A percentile compares a stretch with the other conserved stretches of the same genome.
Evolutionary conservation across 1,140 invertebrate genomes (phyloP).

Genomic region (Pogonomyrmex californicus): DNA sequence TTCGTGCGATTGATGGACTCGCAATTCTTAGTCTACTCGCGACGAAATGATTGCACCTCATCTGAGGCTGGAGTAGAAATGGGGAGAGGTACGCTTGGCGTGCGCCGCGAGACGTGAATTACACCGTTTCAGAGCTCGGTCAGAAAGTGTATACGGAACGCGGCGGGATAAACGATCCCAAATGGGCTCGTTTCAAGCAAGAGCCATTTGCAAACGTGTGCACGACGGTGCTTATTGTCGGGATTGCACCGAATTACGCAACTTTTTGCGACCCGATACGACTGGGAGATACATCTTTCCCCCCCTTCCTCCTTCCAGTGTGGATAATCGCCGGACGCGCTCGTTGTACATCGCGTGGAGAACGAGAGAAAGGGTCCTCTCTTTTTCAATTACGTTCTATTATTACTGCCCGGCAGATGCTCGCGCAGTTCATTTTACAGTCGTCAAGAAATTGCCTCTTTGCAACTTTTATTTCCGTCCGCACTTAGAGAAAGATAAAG

Average conservation of each 20-base stretch:
- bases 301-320: too few species aligned
- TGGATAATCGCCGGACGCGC: constrained; percentile 12
- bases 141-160: constrained; percentile 1
- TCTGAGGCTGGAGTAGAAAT: constrained; percentile 4
- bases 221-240: constrained; percentile 52
- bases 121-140: background rate
- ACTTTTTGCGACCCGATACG: constrained; percentile 40
- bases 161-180: constrained; percentile 43
- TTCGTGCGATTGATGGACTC: constrained; percentile 6
- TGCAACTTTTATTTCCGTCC: constrained; percentile 30
- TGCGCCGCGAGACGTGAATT: constrained; percentile 46
- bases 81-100: background rate
- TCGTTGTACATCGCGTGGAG: background rate
- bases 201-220: constrained; percentile 42
- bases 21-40: constrained; percentile 24
- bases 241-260: constrained; percentile 57
- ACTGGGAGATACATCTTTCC: background rate
- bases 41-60: constrained; percentile 50
- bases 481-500: background rate
- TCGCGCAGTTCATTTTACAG: constrained; percentile 25
- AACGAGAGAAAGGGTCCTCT: background rate
- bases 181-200: constrained; percentile 40
- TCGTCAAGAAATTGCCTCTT: constrained; percentile 27
- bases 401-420: constrained; percentile 38
- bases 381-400: constrained; percentile 54